Evolutionary conservation across 2,888 invertebrate species (phyloP).

Genomic region (Entomobrya multifasciata): DNA sequence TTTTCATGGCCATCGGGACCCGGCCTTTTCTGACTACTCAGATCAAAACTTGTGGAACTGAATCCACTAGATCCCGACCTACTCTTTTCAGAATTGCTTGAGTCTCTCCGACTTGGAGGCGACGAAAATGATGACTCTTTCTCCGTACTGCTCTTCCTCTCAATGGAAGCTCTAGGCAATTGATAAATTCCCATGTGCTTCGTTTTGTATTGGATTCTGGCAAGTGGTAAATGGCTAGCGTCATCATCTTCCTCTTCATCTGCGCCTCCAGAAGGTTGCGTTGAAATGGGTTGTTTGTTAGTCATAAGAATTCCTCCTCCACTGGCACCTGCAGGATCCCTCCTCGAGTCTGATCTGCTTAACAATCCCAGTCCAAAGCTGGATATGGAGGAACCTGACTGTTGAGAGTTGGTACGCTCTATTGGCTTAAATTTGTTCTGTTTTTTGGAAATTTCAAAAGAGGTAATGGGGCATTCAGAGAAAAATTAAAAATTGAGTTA

Average conservation of each 20-base stretch:
- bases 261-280: slow-evolving; percentile 57
- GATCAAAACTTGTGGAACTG: slow-evolving; percentile 73
- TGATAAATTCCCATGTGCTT: slow-evolving; percentile 73
- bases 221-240: slow-evolving; percentile 73
- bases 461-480: slow-evolving; percentile 11
- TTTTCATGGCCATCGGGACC: slow-evolving; percentile 77
- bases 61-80: slow-evolving; percentile 72
- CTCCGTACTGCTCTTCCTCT: slow-evolving; percentile 73
- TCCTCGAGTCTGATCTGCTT: slow-evolving; percentile 74
- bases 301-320: slow-evolving; percentile 44
- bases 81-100: slow-evolving; percentile 74
- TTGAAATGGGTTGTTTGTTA: slow-evolving; percentile 58
- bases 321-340: slow-evolving; percentile 63
- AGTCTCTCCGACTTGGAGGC: slow-evolving; percentile 72
- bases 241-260: slow-evolving; percentile 63
- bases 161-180: slow-evolving; percentile 75
- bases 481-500: background rate
- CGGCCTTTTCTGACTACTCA: slow-evolving; percentile 72
- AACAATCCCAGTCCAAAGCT: slow-evolving; percentile 76
- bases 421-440: slow-evolving; percentile 76
- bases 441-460: slow-evolving; percentile 14
- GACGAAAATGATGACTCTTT: slow-evolving; percentile 65
- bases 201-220: slow-evolving; percentile 75
- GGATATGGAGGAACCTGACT: slow-evolving; percentile 76
- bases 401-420: slow-evolving; percentile 76